Evolutionary conservation across 2,888 invertebrate species (phyloP).

Genomic region (Dimorphilus gyrociliatus): DNA sequence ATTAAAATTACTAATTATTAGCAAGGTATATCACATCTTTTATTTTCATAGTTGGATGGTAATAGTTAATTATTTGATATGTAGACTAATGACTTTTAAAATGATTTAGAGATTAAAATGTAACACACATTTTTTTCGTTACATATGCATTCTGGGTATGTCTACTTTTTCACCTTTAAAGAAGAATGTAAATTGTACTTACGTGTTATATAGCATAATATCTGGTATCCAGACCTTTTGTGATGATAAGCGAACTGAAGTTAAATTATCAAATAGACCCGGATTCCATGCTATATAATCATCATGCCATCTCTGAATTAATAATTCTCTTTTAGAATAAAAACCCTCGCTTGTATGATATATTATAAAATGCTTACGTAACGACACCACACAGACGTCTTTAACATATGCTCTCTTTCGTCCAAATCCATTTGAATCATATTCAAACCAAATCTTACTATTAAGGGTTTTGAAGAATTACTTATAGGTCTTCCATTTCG

Average conservation of each 20-base stretch:
- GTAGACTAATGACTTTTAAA: no score
- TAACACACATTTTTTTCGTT: no score
- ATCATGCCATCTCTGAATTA: conserved; percentile 7
- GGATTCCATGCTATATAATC: conserved; percentile 8
- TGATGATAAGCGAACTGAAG: conserved; percentile 6
- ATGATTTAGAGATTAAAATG: no score
- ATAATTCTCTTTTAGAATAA: neutral
- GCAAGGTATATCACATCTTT: no score
- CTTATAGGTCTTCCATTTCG: conserved; percentile 6
- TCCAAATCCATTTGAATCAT: conserved; percentile 10
- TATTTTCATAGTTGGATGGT: no score
- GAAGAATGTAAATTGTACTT: conserved; percentile 4
- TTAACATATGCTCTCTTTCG: conserved; percentile 6
- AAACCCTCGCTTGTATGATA: no score
- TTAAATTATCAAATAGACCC: conserved; percentile 5
- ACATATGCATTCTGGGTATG: no score
- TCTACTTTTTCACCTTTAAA: no score
- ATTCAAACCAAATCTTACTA: conserved; percentile 7
- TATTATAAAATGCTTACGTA: no score
- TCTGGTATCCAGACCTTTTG: conserved; percentile 8
- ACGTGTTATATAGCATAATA: conserved; percentile 10
- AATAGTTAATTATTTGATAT: no score
- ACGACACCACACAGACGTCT: conserved; percentile 8
- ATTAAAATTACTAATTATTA: no score
- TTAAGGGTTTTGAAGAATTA: conserved; percentile 5